Conservation (phyloP, 2,797 vertebrate genomes). For the Phoeniculus purpureus region DNA sequence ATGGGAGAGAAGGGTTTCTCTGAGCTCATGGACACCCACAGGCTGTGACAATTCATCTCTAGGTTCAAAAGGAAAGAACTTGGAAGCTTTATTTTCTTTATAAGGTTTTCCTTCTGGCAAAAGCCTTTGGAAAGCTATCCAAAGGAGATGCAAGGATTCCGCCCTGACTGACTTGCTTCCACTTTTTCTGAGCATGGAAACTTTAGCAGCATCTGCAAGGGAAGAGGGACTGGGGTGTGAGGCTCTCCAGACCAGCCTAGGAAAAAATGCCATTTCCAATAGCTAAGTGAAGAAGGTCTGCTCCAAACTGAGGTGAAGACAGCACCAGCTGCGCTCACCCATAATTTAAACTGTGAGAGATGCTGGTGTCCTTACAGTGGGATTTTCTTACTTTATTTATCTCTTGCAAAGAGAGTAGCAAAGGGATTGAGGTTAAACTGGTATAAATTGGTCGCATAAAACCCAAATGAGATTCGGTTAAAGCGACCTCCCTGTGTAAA, state of each 20-base stretch:
- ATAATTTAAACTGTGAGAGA: background rate
- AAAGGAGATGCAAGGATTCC: constrained; percentile 65
- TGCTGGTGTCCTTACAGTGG: background rate
- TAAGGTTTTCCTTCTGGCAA: constrained; percentile 47
- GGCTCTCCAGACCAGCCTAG: constrained; percentile 36
- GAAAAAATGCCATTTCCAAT: constrained; percentile 41
- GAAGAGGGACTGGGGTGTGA: background rate
- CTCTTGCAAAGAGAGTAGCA: background rate
- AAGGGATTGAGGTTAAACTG: background rate
- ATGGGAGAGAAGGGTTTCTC: constrained; percentile 20
- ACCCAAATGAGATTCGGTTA: background rate
- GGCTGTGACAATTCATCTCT: background rate
- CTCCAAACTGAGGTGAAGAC: constrained; percentile 22
- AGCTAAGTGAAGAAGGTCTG: constrained; percentile 45
- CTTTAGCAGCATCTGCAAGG: constrained; percentile 47
- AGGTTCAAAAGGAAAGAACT: constrained; percentile 11
- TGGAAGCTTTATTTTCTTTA: constrained; percentile 56
- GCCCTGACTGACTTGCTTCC: background rate
- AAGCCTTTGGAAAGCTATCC: constrained; percentile 59
- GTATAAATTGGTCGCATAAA: background rate
- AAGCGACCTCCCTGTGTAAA: background rate
- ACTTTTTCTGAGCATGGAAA: constrained; percentile 57
- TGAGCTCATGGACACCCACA: constrained; percentile 5
- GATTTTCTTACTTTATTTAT: background rate
- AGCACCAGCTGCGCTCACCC: background rate